Conservation (phyloP, 2,113 vertebrate genomes). For the Callocephalon fimbriatum region DNA sequence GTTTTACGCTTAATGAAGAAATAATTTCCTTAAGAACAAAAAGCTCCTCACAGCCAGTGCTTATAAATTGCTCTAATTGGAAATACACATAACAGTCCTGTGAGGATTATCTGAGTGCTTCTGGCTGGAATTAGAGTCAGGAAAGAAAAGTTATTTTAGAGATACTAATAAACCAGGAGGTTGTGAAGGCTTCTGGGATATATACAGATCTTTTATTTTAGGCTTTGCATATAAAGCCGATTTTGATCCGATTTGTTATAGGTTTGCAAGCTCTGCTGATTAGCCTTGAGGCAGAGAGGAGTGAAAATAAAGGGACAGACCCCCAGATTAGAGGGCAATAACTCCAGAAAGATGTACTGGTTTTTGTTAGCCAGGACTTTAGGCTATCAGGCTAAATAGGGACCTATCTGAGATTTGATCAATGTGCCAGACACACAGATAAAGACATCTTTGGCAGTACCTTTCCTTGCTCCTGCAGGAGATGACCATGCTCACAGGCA, state of each 20-base stretch:
- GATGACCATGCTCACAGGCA: fast-evolving
- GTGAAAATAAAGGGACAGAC: neutral
- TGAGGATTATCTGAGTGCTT: slow-evolving; percentile 58
- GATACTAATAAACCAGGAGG: slow-evolving; percentile 55
- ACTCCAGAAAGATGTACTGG: neutral
- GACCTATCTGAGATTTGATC: neutral
- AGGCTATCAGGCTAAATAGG: neutral
- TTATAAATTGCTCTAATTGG: slow-evolving; percentile 73
- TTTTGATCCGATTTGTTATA: neutral
- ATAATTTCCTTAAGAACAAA: slow-evolving; percentile 69
- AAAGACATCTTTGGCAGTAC: neutral
- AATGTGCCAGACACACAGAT: neutral
- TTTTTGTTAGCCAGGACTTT: neutral
- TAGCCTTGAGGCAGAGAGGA: neutral
- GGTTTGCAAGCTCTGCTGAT: slow-evolving; percentile 5
- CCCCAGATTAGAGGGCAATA: neutral
- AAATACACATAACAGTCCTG: slow-evolving; percentile 63
- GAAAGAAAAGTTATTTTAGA: slow-evolving; percentile 66
- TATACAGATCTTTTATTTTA: slow-evolving; percentile 44
- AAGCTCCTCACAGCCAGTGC: slow-evolving; percentile 52
- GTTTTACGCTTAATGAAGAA: slow-evolving; percentile 66
- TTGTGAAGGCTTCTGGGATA: slow-evolving; percentile 46
- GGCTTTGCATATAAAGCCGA: slow-evolving; percentile 31
- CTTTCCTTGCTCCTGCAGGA: neutral
- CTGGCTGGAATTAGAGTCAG: slow-evolving; percentile 63